Evolutionary conservation across 1,140 invertebrate species (phyloP).

Genomic region (Bicyclus anynana): DNA sequence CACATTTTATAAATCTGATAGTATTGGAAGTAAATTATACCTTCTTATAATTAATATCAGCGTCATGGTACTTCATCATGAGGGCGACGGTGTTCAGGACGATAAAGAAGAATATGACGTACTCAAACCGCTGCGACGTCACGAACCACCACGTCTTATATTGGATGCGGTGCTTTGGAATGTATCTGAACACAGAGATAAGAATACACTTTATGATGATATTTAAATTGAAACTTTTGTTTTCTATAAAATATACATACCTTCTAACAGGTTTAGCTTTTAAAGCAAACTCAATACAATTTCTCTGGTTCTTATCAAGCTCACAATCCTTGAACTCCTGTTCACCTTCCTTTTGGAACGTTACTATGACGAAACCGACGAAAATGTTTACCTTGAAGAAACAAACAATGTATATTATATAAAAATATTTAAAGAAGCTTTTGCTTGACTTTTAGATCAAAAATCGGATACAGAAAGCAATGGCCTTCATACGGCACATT

Average conservation of each 20-base stretch:
- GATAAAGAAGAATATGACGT: constrained; percentile 98
- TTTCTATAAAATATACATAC: constrained; percentile 28
- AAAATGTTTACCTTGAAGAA: constrained; percentile 99
- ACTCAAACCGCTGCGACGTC: constrained; percentile 99
- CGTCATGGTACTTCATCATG: constrained; percentile 98
- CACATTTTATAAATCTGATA: too few relatives aligned
- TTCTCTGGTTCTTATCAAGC: constrained; percentile 99
- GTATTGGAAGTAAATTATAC: constrained; percentile 27
- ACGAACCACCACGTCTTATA: constrained; percentile 99
- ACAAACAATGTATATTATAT: background rate
- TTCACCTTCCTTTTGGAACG: constrained; percentile 99
- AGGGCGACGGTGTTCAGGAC: constrained; percentile 98
- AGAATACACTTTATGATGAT: too few relatives aligned
- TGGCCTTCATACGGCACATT: too few relatives aligned
- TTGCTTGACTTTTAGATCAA: too few relatives aligned
- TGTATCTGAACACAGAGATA: too few relatives aligned
- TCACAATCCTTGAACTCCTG: constrained; percentile 99
- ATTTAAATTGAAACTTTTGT: too few relatives aligned
- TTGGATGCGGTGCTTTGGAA: constrained; percentile 98
- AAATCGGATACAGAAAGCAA: too few relatives aligned
- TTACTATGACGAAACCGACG: constrained; percentile 99
- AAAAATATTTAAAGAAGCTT: background rate
- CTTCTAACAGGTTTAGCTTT: constrained; percentile 96
- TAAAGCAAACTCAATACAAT: constrained; percentile 99
- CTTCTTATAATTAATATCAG: constrained; percentile 90